These are phyloP conservation scores for Stegophylla sp. DNA, from an alignment of 2,888 invertebrate species.

Conservation along the genomic window DNA sequence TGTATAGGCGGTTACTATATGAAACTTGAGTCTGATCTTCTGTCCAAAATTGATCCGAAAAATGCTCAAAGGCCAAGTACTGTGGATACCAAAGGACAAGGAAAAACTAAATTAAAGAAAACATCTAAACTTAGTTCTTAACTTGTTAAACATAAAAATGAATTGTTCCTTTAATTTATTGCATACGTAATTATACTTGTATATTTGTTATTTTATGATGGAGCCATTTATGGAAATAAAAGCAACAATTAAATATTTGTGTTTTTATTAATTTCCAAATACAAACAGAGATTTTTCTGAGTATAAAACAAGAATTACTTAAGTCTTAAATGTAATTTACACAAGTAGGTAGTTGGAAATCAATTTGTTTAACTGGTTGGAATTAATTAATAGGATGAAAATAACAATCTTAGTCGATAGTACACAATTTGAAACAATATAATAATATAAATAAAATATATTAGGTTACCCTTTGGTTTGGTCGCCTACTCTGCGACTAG, in stretches of 20 bases:
- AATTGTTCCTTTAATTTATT: neutral
- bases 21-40: conserved; percentile 73
- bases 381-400: conserved; percentile 32
- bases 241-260: neutral
- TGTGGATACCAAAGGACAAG: conserved; percentile 19
- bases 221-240: neutral
- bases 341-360: neutral
- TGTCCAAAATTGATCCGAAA: conserved; percentile 48
- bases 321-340: conserved; percentile 2
- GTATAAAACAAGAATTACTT: conserved; percentile 1
- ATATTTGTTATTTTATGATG: conserved; percentile 19
- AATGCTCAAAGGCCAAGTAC: conserved; percentile 21
- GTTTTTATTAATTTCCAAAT: conserved; percentile 10
- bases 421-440: conserved; percentile 35
- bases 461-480: conserved; percentile 53
- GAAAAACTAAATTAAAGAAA: conserved; percentile 41
- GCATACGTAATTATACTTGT: conserved; percentile 16
- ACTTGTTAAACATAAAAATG: neutral
- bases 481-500: conserved; percentile 56
- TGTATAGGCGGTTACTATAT: conserved; percentile 80
- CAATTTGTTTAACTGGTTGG: neutral
- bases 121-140: conserved; percentile 18
- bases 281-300: neutral
- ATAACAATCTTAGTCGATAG: conserved; percentile 30
- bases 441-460: conserved; percentile 14